A percentile compares a stretch with the other conserved stretches of the same genome.
Evolutionary conservation across 2,113 vertebrate genomes (phyloP).

Genomic region (Aviceda subcristata): DNA sequence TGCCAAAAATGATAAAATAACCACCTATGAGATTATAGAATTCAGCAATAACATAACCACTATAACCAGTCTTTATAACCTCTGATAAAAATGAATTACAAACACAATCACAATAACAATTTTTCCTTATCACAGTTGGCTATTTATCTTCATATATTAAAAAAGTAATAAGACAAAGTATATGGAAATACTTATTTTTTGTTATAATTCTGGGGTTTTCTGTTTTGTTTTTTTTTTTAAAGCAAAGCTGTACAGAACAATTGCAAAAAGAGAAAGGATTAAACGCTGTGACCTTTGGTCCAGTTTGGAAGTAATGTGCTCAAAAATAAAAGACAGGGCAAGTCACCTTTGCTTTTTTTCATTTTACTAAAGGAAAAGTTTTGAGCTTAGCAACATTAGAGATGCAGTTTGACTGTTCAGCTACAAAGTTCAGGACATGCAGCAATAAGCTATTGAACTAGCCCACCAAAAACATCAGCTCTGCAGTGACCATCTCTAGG

Average conservation of each 20-base stretch:
- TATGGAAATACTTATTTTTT: background rate
- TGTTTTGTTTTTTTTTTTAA: background rate
- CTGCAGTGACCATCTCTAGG: background rate
- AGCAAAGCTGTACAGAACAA: background rate
- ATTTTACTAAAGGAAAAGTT: background rate
- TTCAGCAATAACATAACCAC: background rate
- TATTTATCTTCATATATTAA: background rate
- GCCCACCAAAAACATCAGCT: background rate
- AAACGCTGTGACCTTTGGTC: background rate
- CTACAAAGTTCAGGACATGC: background rate
- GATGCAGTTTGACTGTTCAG: background rate
- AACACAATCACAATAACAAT: background rate
- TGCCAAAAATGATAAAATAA: background rate
- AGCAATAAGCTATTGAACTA: background rate
- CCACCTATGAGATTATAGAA: background rate
- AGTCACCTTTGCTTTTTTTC: background rate
- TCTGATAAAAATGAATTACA: background rate
- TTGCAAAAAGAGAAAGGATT: background rate
- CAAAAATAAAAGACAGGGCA: background rate
- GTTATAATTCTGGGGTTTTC: background rate
- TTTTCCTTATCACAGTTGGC: background rate
- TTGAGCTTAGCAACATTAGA: background rate
- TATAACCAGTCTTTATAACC: background rate
- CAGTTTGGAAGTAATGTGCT: background rate
- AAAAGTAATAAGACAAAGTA: background rate